Evolutionary conservation across 35 echinoderm and acorn worm species (phyloP), one percentile per base, ranked within the genome.

Genomic region (Ptychodera flava): DNA sequence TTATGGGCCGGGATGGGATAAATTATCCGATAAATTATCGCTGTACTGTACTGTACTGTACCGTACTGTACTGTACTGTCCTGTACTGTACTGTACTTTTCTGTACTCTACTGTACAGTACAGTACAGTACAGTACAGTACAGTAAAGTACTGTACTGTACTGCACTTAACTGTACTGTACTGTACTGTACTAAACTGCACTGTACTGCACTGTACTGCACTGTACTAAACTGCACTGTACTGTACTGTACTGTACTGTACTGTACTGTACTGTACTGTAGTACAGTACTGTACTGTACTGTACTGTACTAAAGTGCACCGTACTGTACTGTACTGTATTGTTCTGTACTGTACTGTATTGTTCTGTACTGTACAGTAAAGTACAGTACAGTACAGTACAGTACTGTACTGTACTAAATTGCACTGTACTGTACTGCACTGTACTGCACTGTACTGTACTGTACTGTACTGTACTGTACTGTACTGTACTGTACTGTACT

Each of bases 241-340:
- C 1, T 64, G 37, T 45, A 31, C 36, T 30, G 37, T 85, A 85
- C 83, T 64, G 37, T 32, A 85, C 84, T 85, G 84, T 85, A 30
- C 84, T 64, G 84, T 64, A 12, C 84, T 85, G 84, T 84, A 84
- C 82, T 34, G 81, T 31, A 82, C 81, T 82, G 31, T 35, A 84
- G 14, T 81, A 30, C 82, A 37, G 82, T 85, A 85, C 34, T 38
- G 35, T 85, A 36, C 83, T 38, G 35, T 85, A 85, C 84, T 85
- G 84, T 85, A 85, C 84, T 75, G 84, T 76, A 85, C 37, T 75
- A 30, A 75, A 85, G 31, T 75, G 37, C 76, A 64, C 83, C 34
- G 82, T 83, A 83, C 82, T 83, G 31, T 83, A 33, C 1, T 37
- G 83, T 84, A 37, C 35, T 84, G 35, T 37, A 84, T 37, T 37